These are phyloP conservation scores for Danaus plexippus DNA, from an alignment of 1,140 invertebrate genomes.

Conservation along the genomic window DNA sequence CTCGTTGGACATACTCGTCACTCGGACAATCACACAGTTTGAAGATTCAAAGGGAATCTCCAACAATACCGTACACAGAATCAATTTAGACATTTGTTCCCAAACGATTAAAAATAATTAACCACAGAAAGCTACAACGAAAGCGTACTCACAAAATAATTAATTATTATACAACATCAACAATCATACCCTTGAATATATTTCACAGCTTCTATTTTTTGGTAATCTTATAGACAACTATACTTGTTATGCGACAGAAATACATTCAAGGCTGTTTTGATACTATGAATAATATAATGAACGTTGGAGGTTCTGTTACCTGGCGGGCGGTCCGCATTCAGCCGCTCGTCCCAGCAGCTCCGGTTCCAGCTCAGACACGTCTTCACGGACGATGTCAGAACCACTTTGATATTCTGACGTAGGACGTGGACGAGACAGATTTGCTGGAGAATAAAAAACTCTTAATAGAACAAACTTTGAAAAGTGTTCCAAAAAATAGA, in stretches of 20 bases:
- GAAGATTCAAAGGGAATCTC: too few species aligned
- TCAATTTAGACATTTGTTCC: too few species aligned
- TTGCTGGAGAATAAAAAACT: constrained; percentile 31
- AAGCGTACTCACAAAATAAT: constrained; percentile 35
- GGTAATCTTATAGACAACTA: too few species aligned
- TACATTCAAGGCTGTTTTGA: too few species aligned
- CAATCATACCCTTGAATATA: too few species aligned
- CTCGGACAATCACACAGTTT: too few species aligned
- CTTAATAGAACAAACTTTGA: constrained; percentile 4
- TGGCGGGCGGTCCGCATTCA: constrained; percentile 78
- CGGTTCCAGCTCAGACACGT: constrained; percentile 75
- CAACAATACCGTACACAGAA: too few species aligned
- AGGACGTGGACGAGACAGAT: constrained; percentile 50
- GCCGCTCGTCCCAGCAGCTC: constrained; percentile 54
- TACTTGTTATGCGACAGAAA: too few species aligned
- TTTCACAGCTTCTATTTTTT: too few species aligned
- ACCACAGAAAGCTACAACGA: constrained; percentile 65
- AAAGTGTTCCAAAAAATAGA: constrained; percentile 14
- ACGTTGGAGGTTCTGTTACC: constrained; percentile 52
- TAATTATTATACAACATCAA: too few species aligned
- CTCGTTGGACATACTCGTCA: too few species aligned
- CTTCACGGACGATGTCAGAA: constrained; percentile 77
- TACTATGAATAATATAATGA: too few species aligned
- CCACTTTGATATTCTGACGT: constrained; percentile 73
- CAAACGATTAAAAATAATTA: constrained; percentile 20